Percentiles rank a stretch among this genome's conserved stretches.
phyloP scores from a whole-genome alignment of 2,888 invertebrate species.

The Phyto melanocephala region DNA sequence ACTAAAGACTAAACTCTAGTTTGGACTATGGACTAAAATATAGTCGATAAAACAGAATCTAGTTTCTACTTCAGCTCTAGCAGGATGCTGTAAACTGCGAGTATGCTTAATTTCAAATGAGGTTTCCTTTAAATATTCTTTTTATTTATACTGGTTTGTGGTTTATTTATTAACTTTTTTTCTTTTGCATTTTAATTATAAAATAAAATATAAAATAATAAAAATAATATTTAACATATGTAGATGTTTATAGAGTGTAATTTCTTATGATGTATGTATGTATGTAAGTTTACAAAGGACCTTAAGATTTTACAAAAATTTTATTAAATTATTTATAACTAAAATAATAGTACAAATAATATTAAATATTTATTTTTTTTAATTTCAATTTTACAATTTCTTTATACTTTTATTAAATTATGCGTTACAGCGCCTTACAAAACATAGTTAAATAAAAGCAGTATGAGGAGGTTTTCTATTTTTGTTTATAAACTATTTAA shows the following conservation, averaged over 20 bases:
- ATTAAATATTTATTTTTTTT: background rate
- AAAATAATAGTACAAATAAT: slow-evolving; percentile 39
- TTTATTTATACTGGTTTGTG: background rate
- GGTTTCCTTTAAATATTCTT: too few relatives aligned
- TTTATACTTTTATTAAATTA: background rate
- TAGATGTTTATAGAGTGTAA: too few relatives aligned
- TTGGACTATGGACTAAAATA: too few relatives aligned
- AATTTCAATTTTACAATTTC: background rate
- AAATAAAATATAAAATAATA: background rate
- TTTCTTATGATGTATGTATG: background rate
- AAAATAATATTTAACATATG: background rate
- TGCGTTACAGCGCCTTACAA: slow-evolving; percentile 30
- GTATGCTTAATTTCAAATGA: too few relatives aligned
- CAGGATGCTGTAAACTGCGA: too few relatives aligned
- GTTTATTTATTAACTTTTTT: background rate
- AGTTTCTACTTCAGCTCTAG: too few relatives aligned
- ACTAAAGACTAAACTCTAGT: too few relatives aligned
- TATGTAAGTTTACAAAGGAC: slow-evolving; percentile 48
- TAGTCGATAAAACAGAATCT: too few relatives aligned
- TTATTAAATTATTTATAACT: slow-evolving; percentile 19
- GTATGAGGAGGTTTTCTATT: background rate
- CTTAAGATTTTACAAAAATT: slow-evolving; percentile 18
- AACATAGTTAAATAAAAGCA: background rate
- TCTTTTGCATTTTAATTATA: background rate
- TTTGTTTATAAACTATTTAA: background rate